Conservation (phyloP, 2,113 vertebrate genomes). For the Cervus canadensis region DNA sequence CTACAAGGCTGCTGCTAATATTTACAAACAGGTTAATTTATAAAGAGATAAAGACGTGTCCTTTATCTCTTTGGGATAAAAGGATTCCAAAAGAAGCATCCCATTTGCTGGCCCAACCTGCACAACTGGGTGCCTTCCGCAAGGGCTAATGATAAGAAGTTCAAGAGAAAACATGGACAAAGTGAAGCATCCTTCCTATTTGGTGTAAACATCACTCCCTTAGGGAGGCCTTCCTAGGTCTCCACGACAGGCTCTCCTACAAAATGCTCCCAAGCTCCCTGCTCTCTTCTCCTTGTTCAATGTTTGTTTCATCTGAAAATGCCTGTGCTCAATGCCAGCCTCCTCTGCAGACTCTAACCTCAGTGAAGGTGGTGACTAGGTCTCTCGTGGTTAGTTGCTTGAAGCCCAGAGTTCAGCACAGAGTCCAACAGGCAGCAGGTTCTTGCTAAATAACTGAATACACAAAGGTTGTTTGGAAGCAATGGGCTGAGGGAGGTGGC, state of each 20-base stretch:
- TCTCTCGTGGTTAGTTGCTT: not conserved
- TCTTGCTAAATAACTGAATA: not conserved
- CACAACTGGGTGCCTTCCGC: not conserved
- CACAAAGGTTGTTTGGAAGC: not conserved
- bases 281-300: not conserved
- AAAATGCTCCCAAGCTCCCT: not conserved
- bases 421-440: not conserved
- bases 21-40: not conserved
- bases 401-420: not conserved
- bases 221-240: not conserved
- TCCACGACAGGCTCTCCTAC: not conserved
- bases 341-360: not conserved
- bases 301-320: not conserved
- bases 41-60: not conserved
- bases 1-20: not conserved
- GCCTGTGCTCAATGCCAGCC: not conserved
- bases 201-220: not conserved
- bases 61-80: not conserved
- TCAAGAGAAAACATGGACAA: not conserved
- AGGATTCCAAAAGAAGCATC: not conserved
- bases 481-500: not conserved
- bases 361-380: not conserved
- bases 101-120: not conserved
- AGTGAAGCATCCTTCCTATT: not conserved
- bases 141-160: not conserved